Conservation (phyloP, 2,888 invertebrate genomes). For the Drepana falcataria region DNA sequence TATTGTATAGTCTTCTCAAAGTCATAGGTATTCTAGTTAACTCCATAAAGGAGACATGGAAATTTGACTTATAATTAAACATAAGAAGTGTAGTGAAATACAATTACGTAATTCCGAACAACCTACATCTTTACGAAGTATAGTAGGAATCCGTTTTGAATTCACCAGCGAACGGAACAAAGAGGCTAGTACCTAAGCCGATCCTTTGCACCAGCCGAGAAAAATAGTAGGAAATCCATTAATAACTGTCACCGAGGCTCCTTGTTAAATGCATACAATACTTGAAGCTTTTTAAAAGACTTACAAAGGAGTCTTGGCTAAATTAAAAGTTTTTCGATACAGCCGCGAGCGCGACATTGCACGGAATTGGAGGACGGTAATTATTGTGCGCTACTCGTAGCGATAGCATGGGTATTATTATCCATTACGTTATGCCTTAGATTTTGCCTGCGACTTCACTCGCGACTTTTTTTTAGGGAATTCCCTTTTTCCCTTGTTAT, state of each 20-base stretch:
- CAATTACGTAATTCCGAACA: constrained; percentile 9
- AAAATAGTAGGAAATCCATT: constrained; percentile 76
- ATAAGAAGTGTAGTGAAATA: not conserved
- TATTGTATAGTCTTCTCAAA: too few species aligned
- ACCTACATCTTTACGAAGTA: constrained; percentile 13
- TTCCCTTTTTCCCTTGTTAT: too few species aligned
- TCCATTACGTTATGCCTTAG: not conserved
- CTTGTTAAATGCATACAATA: constrained; percentile 79
- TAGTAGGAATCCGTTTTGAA: constrained; percentile 21
- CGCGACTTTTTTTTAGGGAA: too few species aligned
- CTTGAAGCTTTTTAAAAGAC: constrained; percentile 76
- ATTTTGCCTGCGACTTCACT: too few species aligned
- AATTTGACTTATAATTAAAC: too few species aligned
- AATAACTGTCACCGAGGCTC: constrained; percentile 72
- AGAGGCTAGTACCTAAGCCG: constrained; percentile 61
- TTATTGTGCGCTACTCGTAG: constrained; percentile 58
- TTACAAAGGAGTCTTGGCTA: constrained; percentile 76
- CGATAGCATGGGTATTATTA: constrained; percentile 21
- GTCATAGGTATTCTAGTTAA: too few species aligned
- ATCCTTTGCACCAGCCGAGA: constrained; percentile 67
- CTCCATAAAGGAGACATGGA: too few species aligned
- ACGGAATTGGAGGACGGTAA: constrained; percentile 70
- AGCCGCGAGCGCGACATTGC: constrained; percentile 69
- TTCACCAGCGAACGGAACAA: constrained; percentile 47
- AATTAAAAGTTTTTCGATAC: constrained; percentile 79